Percentiles rank a stretch among this genome's conserved stretches.
phyloP scores from a whole-genome alignment of 2,888 invertebrate genomes.

The Pheosia gnoma region DNA sequence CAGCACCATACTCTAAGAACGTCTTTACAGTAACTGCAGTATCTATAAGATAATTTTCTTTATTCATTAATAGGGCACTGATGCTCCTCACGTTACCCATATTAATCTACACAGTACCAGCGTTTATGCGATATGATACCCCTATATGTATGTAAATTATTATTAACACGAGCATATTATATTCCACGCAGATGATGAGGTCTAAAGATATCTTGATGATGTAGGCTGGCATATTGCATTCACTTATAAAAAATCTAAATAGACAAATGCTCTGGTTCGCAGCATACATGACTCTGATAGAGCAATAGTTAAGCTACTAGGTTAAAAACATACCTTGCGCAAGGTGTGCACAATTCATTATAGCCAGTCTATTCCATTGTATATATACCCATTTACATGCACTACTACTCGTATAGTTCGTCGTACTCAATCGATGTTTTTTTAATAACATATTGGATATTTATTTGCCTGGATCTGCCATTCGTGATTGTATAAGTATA shows the following conservation, averaged over 20 bases:
- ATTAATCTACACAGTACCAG: neutral
- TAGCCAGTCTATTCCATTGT: neutral
- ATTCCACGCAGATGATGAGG: neutral
- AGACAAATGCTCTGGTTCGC: neutral
- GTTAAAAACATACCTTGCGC: neutral
- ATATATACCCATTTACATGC: too few relatives aligned
- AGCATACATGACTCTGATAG: neutral
- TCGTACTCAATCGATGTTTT: slow-evolving; percentile 22
- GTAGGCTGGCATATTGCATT: neutral
- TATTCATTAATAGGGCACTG: neutral
- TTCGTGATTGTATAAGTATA: neutral
- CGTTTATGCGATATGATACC: neutral
- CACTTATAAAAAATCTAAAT: neutral
- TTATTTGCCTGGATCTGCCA: slow-evolving; percentile 7
- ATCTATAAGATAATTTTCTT: neutral
- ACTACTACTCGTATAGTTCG: too few relatives aligned
- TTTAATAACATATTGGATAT: slow-evolving; percentile 12
- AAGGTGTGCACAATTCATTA: neutral
- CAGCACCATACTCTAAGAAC: too few relatives aligned
- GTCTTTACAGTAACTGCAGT: too few relatives aligned
- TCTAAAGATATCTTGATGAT: neutral
- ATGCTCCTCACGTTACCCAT: neutral
- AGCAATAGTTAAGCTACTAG: neutral
- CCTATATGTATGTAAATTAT: neutral
- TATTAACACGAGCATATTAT: neutral